Evolutionary conservation across 2,797 vertebrate genomes (phyloP).

Genomic region (Bovichtus variegatus): DNA sequence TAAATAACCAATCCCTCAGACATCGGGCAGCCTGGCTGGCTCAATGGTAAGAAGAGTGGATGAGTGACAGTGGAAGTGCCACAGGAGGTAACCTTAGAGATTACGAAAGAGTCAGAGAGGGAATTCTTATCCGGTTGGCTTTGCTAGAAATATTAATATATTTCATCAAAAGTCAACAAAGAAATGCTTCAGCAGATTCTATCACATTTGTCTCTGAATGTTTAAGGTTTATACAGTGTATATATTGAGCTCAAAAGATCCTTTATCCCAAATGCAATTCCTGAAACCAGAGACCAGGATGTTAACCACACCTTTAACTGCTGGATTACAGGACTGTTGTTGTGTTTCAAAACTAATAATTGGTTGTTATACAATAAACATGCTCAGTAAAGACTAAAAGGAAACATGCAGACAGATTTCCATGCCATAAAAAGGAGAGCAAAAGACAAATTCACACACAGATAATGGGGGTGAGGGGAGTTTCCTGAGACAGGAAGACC

Average conservation of each 20-base stretch:
- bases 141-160: too few species aligned
- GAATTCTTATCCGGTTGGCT: too few species aligned
- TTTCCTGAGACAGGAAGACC: constrained; percentile 87
- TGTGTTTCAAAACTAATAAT: constrained; percentile 10
- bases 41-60: constrained; percentile 65
- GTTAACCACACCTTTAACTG: constrained; percentile 3
- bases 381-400: constrained; percentile 9
- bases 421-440: constrained; percentile 40
- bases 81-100: constrained; percentile 65
- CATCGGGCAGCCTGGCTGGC: constrained; percentile 58
- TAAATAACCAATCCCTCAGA: constrained; percentile 81
- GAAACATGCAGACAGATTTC: constrained; percentile 37
- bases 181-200: neutral
- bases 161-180: neutral
- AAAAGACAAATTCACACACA: constrained; percentile 64
- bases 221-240: neutral
- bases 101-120: constrained; percentile 40
- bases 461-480: constrained; percentile 71
- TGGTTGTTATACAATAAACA: constrained; percentile 16
- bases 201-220: neutral
- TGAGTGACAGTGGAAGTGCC: constrained; percentile 66
- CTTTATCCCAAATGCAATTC: constrained; percentile 6
- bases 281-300: constrained; percentile 28
- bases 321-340: neutral
- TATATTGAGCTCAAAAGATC: neutral